Evolutionary conservation across 2,888 invertebrate genomes (phyloP).

Genomic region (Lymantria monacha): DNA sequence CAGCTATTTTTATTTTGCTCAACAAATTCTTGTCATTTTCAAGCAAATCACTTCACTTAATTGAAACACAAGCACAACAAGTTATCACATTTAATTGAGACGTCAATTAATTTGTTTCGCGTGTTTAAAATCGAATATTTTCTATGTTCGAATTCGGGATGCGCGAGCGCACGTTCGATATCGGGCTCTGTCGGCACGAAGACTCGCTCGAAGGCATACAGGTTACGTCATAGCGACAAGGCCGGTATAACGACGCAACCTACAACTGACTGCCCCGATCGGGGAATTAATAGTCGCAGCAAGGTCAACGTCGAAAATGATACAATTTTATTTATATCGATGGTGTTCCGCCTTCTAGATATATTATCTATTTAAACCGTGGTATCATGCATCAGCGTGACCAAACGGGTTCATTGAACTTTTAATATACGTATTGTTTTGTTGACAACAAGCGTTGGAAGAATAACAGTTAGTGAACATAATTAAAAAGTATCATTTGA

Average conservation of each 20-base stretch:
- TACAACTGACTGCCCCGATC: conserved; percentile 54
- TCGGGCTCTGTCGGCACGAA: conserved; percentile 49
- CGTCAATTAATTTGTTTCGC: conserved; percentile 28
- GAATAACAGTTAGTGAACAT: too few relatives aligned
- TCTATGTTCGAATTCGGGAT: conserved; percentile 40
- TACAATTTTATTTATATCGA: conserved; percentile 35
- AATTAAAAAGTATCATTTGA: too few relatives aligned
- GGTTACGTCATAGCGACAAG: conserved; percentile 67
- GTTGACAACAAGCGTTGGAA: not conserved
- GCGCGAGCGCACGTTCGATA: conserved; percentile 58
- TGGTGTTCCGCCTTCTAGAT: conserved; percentile 26
- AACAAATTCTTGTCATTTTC: not conserved
- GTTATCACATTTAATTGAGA: conserved; percentile 8
- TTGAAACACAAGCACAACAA: not conserved
- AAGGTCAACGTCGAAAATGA: conserved; percentile 50
- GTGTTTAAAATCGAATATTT: conserved; percentile 26
- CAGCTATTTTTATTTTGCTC: not conserved
- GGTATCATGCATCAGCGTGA: not conserved
- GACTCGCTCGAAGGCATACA: conserved; percentile 54
- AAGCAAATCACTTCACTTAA: not conserved
- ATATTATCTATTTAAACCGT: conserved; percentile 10
- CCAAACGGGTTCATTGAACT: conserved; percentile 7
- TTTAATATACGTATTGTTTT: not conserved
- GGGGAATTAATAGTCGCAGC: conserved; percentile 54
- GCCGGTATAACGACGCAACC: conserved; percentile 49